phyloP scores from a whole-genome alignment of 2,888 invertebrate species.

The Cyaniris semiargus region DNA sequence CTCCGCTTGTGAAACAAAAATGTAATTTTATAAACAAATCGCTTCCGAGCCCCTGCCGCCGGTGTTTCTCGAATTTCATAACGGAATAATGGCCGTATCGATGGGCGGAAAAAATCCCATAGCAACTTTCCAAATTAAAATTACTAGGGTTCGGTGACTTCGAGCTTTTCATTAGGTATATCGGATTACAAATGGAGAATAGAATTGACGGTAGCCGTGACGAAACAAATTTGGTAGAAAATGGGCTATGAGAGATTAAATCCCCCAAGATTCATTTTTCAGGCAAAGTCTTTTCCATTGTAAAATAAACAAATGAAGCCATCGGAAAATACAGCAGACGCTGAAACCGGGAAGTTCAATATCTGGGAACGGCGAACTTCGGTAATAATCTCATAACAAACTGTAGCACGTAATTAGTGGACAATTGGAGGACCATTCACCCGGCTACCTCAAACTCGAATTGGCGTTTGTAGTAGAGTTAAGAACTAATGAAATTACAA shows the following conservation, averaged over 20 bases:
- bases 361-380: constrained; percentile 3
- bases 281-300: not conserved
- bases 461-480: not conserved
- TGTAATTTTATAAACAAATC: constrained; percentile 61
- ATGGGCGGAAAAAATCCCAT: constrained; percentile 47
- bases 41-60: constrained; percentile 48
- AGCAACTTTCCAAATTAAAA: constrained; percentile 34
- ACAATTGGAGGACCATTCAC: constrained; percentile 42
- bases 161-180: not conserved
- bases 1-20: constrained; percentile 55
- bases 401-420: constrained; percentile 42
- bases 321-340: not conserved
- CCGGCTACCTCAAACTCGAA: constrained; percentile 35
- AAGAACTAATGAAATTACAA: not conserved
- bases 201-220: not conserved
- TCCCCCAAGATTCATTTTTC: not conserved
- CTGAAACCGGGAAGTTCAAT: not conserved
- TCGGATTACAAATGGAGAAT: not conserved
- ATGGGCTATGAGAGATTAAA: not conserved
- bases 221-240: not conserved
- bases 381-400: constrained; percentile 37
- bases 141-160: not conserved
- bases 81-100: constrained; percentile 45
- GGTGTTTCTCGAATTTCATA: constrained; percentile 56
- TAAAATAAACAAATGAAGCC: not conserved